Evolutionary conservation across 2,113 vertebrate genomes (phyloP).

Genomic region (Prietella phreatophila): DNA sequence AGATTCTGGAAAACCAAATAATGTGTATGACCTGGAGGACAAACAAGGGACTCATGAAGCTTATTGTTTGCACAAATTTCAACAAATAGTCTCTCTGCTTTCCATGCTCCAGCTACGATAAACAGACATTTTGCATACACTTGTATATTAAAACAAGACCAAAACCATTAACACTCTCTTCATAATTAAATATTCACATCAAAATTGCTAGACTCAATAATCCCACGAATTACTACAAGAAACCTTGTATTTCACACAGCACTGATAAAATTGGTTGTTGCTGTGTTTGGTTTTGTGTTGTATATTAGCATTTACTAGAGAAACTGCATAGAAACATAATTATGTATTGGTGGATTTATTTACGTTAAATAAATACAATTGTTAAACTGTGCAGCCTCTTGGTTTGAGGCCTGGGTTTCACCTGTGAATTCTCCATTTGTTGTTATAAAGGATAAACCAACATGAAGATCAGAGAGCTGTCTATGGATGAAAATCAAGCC

Average conservation of each 20-base stretch:
- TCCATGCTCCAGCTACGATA: not conserved
- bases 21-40: no score
- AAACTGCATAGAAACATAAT: not conserved
- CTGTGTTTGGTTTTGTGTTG: not conserved
- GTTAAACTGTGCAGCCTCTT: no score
- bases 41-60: not conserved
- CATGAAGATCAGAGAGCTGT: no score
- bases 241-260: not conserved
- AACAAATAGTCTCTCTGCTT: not conserved
- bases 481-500: no score
- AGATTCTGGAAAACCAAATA: no score
- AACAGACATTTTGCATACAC: not conserved
- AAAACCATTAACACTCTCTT: conserved; percentile 1
- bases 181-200: conserved; percentile 2
- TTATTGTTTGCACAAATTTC: not conserved
- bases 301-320: not conserved
- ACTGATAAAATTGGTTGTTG: not conserved
- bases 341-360: not conserved
- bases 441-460: no score
- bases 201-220: not conserved
- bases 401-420: no score
- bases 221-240: not conserved
- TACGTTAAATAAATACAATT: not conserved
- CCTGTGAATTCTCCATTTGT: no score
- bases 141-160: not conserved